phyloP scores from a whole-genome alignment of 1,140 invertebrate genomes.

The Drosophila melanica region DNA sequence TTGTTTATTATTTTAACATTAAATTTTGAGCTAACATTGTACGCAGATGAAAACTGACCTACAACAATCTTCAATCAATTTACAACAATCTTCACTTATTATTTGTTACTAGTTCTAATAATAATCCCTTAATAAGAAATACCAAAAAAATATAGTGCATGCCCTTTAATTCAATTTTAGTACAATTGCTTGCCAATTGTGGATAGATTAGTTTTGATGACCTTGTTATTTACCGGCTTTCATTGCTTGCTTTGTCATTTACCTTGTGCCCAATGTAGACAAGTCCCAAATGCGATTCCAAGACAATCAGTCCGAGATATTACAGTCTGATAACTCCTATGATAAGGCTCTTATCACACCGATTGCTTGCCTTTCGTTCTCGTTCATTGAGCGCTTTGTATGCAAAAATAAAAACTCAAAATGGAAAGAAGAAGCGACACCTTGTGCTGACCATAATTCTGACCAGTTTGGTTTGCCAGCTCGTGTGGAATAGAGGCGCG shows the following conservation, averaged over 20 bases:
- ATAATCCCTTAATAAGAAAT: too few species aligned
- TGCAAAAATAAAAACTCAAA: background rate
- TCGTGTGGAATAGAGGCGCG: constrained; percentile 39
- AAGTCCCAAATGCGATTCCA: background rate
- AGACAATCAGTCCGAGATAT: constrained; percentile 30
- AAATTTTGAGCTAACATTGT: too few species aligned
- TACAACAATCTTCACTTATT: too few species aligned
- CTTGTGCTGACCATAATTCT: constrained; percentile 17
- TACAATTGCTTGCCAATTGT: background rate
- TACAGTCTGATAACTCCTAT: constrained; percentile 18
- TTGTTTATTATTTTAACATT: too few species aligned
- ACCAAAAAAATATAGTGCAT: too few species aligned
- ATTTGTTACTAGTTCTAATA: too few species aligned
- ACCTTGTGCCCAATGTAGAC: constrained; percentile 36
- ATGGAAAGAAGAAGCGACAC: background rate
- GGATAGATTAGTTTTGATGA: constrained; percentile 12
- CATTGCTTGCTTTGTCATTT: constrained; percentile 15
- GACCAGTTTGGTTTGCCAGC: constrained; percentile 55
- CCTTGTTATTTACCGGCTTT: constrained; percentile 17
- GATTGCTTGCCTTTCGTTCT: background rate
- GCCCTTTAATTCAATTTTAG: background rate
- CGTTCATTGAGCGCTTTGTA: background rate
- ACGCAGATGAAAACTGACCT: too few species aligned
- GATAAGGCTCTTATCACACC: constrained; percentile 15
- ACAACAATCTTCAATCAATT: too few species aligned